Evolutionary conservation across 2,888 invertebrate species (phyloP).

Genomic region (Platycnemis pennipes): DNA sequence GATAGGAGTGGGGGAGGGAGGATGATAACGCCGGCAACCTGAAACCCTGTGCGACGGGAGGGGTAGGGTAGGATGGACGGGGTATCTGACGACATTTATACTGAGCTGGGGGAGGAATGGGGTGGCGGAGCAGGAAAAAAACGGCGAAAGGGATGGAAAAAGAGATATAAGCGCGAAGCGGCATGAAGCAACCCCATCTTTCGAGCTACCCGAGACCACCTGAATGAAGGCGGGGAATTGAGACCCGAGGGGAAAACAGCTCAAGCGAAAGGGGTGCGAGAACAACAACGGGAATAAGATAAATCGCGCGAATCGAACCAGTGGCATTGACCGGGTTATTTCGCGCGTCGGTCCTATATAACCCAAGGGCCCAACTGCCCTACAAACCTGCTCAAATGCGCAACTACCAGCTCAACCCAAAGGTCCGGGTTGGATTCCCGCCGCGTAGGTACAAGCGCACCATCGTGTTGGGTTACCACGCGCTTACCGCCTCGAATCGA

Average conservation of each 20-base stretch:
- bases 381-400: no score
- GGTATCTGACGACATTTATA: neutral
- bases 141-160: neutral
- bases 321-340: neutral
- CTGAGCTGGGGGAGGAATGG: neutral
- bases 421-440: no score
- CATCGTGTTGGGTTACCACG: neutral
- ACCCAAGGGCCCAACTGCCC: no score
- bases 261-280: neutral
- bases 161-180: neutral
- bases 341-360: neutral
- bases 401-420: no score
- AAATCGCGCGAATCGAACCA: neutral
- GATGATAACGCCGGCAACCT: neutral
- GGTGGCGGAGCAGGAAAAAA: neutral
- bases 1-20: neutral
- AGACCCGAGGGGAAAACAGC: no score
- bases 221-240: neutral
- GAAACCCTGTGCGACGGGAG: neutral
- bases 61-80: neutral
- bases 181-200: neutral
- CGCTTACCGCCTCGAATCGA: neutral
- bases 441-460: no score
- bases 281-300: constrained; percentile 7
- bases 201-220: neutral